These are phyloP conservation scores for Tryphoninae sp. DNA, from an alignment of 2,888 invertebrate genomes.

Conservation along the genomic window DNA sequence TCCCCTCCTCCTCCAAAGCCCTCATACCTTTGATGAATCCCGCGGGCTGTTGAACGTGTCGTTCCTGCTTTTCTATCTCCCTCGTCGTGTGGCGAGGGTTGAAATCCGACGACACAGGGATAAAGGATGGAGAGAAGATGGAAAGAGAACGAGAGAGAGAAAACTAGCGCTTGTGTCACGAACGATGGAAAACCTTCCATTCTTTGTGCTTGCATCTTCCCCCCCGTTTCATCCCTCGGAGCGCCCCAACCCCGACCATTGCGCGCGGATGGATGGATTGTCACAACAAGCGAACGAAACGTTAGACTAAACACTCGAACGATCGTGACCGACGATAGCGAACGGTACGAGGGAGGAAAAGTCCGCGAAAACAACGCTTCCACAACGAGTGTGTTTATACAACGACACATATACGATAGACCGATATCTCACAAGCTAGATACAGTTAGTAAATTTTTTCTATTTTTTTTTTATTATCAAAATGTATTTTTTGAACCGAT, in stretches of 20 bases:
- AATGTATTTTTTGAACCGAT: background rate
- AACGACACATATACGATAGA: background rate
- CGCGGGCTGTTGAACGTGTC: conserved; percentile 59
- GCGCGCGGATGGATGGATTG: conserved; percentile 76
- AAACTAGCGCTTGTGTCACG: conserved; percentile 52
- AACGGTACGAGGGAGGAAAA: conserved; percentile 31
- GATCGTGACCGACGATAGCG: conserved; percentile 73
- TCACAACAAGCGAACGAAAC: conserved; percentile 76
- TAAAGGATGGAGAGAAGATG: conserved; percentile 15
- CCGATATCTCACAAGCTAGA: conserved; percentile 16
- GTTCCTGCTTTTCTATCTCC: conserved; percentile 59
- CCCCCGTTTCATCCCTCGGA: conserved; percentile 6
- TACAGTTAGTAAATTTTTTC: background rate
- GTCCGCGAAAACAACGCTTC: conserved; percentile 50
- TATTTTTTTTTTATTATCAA: conserved; percentile 5
- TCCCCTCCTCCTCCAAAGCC: conserved; percentile 26
- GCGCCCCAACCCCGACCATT: conserved; percentile 29
- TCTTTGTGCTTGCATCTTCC: conserved; percentile 57
- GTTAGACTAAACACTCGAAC: conserved; percentile 79
- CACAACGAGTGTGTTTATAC: conserved; percentile 20
- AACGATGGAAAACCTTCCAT: conserved; percentile 59
- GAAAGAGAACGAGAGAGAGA: conserved; percentile 47
- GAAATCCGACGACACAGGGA: conserved; percentile 53
- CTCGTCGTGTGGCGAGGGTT: conserved; percentile 47
- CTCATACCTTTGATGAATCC: conserved; percentile 59